These are phyloP conservation scores for Agrilus mali DNA, from an alignment of 2,888 invertebrate genomes.

Conservation along the genomic window DNA sequence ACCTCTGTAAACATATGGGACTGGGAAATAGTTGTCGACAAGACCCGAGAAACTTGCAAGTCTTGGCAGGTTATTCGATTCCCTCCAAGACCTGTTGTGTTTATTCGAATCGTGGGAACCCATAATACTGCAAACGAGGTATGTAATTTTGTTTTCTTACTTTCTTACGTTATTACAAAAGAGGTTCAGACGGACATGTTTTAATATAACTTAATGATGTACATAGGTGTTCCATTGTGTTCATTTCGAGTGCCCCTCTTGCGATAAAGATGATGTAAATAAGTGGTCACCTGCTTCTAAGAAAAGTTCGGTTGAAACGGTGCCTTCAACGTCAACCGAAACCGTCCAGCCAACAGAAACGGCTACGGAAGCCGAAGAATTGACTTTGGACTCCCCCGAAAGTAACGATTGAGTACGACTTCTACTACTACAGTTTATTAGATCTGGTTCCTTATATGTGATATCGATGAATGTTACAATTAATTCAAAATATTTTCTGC, in stretches of 20 bases:
- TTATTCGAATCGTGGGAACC: constrained; percentile 90
- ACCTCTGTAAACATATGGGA: constrained; percentile 84
- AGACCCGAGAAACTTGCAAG: constrained; percentile 70
- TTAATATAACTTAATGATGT: constrained; percentile 9
- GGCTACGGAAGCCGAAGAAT: constrained; percentile 30
- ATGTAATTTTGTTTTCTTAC: constrained; percentile 13
- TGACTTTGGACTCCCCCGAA: constrained; percentile 13
- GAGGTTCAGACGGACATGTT: not conserved
- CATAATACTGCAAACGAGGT: constrained; percentile 96
- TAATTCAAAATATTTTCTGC: not conserved
- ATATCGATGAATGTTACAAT: not conserved
- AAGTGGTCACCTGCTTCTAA: constrained; percentile 10
- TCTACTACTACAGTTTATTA: no score
- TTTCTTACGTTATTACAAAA: not conserved
- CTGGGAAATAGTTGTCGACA: constrained; percentile 86
- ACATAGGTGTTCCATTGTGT: constrained; percentile 98
- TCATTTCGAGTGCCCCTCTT: constrained; percentile 92
- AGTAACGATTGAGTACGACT: constrained; percentile 6
- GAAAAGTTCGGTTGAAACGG: constrained; percentile 7
- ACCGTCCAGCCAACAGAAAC: constrained; percentile 25
- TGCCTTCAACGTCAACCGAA: constrained; percentile 6
- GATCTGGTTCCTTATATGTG: not conserved
- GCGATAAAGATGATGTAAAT: constrained; percentile 28
- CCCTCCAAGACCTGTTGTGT: constrained; percentile 74
- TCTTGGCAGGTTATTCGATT: constrained; percentile 94